Conservation (phyloP, 2,888 invertebrate species). For the Hipparchia sbordonii region DNA sequence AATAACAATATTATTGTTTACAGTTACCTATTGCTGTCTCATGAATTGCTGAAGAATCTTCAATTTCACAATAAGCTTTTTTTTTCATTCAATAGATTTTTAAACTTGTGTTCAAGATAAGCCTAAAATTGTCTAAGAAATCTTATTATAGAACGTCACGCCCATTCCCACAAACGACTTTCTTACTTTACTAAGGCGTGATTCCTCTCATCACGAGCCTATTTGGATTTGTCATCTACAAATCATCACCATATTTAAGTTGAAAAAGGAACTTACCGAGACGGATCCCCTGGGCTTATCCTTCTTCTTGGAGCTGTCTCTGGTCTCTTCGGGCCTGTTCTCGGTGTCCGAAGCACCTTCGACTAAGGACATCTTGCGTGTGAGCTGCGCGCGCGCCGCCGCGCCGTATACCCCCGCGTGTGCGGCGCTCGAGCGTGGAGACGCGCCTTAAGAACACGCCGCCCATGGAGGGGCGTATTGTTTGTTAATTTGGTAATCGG, state of each 20-base stretch:
- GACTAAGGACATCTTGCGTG: constrained; percentile 76
- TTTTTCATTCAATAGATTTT: no score
- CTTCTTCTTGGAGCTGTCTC: constrained; percentile 45
- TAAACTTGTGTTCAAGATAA: no score
- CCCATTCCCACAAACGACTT: no score
- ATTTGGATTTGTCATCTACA: no score
- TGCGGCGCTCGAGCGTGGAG: constrained; percentile 64
- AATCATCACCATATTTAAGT: not conserved
- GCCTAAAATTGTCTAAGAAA: no score
- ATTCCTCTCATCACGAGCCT: not conserved
- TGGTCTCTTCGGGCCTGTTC: constrained; percentile 49
- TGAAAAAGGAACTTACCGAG: constrained; percentile 25
- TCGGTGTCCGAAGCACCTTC: constrained; percentile 75
- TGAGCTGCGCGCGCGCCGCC: constrained; percentile 56
- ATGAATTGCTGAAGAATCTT: no score
- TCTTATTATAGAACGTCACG: no score
- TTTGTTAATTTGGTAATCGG: constrained; percentile 36
- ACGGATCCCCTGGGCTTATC: constrained; percentile 48
- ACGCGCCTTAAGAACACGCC: constrained; percentile 55
- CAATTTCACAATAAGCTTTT: no score
- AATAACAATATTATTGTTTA: no score
- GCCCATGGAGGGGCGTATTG: constrained; percentile 50
- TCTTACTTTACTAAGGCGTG: no score
- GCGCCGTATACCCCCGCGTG: constrained; percentile 64
- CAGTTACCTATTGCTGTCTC: no score